A percentile compares a stretch with the other conserved stretches of the same genome.
Conservation (phyloP, 2,797 vertebrate species). For the Argentina silus region DNA sequence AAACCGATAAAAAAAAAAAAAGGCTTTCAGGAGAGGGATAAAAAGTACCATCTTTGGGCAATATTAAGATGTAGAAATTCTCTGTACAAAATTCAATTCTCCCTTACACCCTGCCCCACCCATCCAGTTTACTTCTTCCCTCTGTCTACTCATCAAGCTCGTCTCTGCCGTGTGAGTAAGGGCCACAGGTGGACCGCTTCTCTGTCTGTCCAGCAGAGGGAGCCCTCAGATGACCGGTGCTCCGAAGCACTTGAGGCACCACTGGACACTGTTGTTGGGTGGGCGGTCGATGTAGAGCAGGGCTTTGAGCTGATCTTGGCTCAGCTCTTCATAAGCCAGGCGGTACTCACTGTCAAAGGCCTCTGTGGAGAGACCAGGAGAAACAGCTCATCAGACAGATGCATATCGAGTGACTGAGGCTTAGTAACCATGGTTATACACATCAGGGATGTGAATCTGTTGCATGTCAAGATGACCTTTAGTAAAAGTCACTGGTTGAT, state of each 20-base stretch:
- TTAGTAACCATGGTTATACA: neutral
- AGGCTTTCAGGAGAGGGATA: slow-evolving; percentile 37
- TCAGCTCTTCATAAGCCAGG: slow-evolving; percentile 83
- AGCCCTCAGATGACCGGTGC: slow-evolving; percentile 84
- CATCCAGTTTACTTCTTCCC: neutral
- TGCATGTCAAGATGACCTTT: neutral
- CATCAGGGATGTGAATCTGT: too few species aligned
- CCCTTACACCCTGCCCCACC: slow-evolving; percentile 1
- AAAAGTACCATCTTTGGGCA: slow-evolving; percentile 65
- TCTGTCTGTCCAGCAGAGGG: slow-evolving; percentile 13
- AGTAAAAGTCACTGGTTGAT: neutral
- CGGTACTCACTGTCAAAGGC: slow-evolving; percentile 95
- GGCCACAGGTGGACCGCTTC: neutral
- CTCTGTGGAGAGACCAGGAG: slow-evolving; percentile 77
- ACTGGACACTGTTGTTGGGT: slow-evolving; percentile 83
- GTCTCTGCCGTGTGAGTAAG: neutral
- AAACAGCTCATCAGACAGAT: neutral
- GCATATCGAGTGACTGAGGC: neutral
- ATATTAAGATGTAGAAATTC: slow-evolving; percentile 23
- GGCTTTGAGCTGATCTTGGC: slow-evolving; percentile 83
- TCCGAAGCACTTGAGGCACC: slow-evolving; percentile 92
- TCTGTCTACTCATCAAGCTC: neutral
- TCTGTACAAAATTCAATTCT: slow-evolving; percentile 19
- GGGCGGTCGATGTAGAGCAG: slow-evolving; percentile 86
- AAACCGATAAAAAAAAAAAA: slow-evolving; percentile 23